Evolutionary conservation across 1,140 invertebrate species (phyloP).

Genomic region (Periplaneta americana): DNA sequence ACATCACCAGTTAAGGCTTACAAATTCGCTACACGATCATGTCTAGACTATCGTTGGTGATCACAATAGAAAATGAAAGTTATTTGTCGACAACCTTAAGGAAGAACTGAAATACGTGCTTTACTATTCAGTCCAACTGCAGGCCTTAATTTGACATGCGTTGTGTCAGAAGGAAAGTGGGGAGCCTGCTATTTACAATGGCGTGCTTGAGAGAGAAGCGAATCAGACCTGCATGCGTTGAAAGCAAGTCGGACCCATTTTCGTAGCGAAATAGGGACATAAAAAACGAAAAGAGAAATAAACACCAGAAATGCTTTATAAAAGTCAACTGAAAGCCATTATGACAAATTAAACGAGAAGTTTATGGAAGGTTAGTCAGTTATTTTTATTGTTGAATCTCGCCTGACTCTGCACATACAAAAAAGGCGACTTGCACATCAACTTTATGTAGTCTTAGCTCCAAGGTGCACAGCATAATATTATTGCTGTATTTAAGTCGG

Average conservation of each 20-base stretch:
- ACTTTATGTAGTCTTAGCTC: neutral
- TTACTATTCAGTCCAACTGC: too few species aligned
- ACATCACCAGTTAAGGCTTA: too few species aligned
- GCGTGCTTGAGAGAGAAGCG: neutral
- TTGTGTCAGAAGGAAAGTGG: neutral
- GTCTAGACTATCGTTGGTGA: too few species aligned
- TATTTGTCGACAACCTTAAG: too few species aligned
- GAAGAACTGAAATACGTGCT: too few species aligned
- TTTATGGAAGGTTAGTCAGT: slow-evolving; percentile 6
- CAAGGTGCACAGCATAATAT: neutral
- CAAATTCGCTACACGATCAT: too few species aligned
- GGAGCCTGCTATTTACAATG: neutral
- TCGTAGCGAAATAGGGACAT: neutral
- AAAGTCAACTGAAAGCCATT: slow-evolving; percentile 10
- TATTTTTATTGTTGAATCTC: neutral
- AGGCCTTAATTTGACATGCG: neutral
- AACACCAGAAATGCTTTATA: slow-evolving; percentile 8
- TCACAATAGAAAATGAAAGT: too few species aligned
- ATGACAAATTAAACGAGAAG: slow-evolving; percentile 14
- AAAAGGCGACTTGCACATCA: neutral
- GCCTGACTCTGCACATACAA: neutral
- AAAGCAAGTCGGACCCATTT: neutral
- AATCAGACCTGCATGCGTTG: neutral
- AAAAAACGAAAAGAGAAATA: neutral
- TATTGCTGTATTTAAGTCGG: neutral